phyloP scores from a whole-genome alignment of 1,140 invertebrate species.

The Musca vetustissima region DNA sequence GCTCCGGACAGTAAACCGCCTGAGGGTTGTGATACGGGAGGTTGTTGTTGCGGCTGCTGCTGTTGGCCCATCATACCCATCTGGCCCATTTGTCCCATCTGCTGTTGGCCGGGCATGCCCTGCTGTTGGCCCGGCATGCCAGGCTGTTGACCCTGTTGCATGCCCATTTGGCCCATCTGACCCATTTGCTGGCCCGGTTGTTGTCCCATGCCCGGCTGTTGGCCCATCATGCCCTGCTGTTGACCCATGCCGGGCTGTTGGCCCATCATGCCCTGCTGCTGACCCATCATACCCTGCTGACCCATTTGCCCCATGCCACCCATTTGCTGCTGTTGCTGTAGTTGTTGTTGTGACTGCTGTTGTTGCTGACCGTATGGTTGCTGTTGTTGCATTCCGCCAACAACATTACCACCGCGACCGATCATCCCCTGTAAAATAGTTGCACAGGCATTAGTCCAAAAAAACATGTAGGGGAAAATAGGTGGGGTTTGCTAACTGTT shows the following conservation, averaged over 20 bases:
- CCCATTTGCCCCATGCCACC: conserved; percentile 51
- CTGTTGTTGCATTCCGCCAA: conserved; percentile 55
- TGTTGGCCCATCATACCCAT: conserved; percentile 37
- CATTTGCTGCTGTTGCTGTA: conserved; percentile 49
- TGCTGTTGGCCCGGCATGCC: too few species aligned
- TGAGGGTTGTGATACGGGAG: conserved; percentile 46
- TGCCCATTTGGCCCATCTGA: conserved; percentile 40
- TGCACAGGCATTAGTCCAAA: background rate
- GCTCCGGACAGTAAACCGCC: conserved; percentile 54
- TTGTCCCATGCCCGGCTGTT: conserved; percentile 43
- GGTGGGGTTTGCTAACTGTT: too few species aligned
- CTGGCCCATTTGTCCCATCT: conserved; percentile 41
- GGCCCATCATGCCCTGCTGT: conserved; percentile 29
- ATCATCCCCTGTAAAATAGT: conserved; percentile 59
- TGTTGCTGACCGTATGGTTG: conserved; percentile 49
- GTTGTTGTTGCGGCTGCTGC: conserved; percentile 49
- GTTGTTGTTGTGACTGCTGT: conserved; percentile 52
- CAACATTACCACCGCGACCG: conserved; percentile 69
- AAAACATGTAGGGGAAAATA: too few species aligned
- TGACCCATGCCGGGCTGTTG: conserved; percentile 47
- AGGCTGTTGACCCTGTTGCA: conserved; percentile 50
- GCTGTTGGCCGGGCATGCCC: conserved; percentile 47
- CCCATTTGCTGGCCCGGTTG: conserved; percentile 37
- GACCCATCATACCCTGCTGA: conserved; percentile 34
- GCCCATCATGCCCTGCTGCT: conserved; percentile 44